Evolutionary conservation across 2,797 vertebrate species (phyloP).

Genomic region (Darevskia nairensis): DNA sequence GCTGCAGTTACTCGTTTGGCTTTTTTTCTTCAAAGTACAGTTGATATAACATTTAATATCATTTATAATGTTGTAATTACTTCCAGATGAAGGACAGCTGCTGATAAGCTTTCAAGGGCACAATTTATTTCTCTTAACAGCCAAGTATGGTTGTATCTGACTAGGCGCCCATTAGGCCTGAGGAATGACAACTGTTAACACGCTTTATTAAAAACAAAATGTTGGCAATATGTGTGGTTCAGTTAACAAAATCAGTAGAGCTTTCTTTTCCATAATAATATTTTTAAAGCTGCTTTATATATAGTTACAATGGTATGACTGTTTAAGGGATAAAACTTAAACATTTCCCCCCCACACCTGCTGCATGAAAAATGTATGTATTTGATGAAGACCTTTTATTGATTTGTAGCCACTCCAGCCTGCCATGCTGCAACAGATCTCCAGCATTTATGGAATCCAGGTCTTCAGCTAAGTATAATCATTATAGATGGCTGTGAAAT

Average conservation of each 20-base stretch:
- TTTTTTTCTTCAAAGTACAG: slow-evolving; percentile 29
- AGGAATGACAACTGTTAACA: slow-evolving; percentile 60
- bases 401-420: neutral
- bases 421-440: slow-evolving; percentile 45
- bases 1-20: slow-evolving; percentile 31
- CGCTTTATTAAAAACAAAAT: slow-evolving; percentile 54
- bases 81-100: slow-evolving; percentile 56
- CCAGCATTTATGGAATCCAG: slow-evolving; percentile 45
- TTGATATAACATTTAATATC: slow-evolving; percentile 42
- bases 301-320: slow-evolving; percentile 66
- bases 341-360: slow-evolving; percentile 56
- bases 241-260: too few species aligned
- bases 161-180: slow-evolving; percentile 36
- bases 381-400: slow-evolving; percentile 50
- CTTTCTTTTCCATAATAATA: too few species aligned
- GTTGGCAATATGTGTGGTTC: too few species aligned
- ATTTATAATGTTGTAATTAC: slow-evolving; percentile 53
- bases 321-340: slow-evolving; percentile 72
- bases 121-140: slow-evolving; percentile 53
- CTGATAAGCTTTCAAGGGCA: slow-evolving; percentile 63
- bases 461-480: slow-evolving; percentile 49
- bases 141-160: slow-evolving; percentile 56
- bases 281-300: slow-evolving; percentile 68
- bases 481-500: neutral
- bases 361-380: slow-evolving; percentile 48